Conservation (phyloP, 2,888 invertebrate species). For the Cybosia mesomella region DNA sequence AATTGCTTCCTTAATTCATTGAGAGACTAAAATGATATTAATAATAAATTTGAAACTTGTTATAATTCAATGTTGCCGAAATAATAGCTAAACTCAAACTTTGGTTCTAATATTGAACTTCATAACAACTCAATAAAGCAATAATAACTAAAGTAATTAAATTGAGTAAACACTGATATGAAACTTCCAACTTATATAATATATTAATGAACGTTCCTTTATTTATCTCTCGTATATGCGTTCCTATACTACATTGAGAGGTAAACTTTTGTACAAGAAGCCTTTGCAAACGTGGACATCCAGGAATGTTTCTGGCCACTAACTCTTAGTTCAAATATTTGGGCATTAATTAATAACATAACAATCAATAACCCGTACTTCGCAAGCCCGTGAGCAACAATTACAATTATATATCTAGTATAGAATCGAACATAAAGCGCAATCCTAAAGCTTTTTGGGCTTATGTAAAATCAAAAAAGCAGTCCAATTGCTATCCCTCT, state of each 20-base stretch:
- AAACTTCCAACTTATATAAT: background rate
- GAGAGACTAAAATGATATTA: background rate
- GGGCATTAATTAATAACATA: too few species aligned
- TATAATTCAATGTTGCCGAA: constrained; percentile 1
- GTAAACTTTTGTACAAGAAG: background rate
- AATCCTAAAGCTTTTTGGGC: too few species aligned
- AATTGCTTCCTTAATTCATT: background rate
- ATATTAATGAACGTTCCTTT: background rate
- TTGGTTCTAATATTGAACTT: constrained; percentile 4
- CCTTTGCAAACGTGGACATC: too few species aligned
- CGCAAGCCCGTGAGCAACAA: too few species aligned
- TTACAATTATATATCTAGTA: too few species aligned
- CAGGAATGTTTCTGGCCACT: too few species aligned
- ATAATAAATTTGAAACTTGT: background rate
- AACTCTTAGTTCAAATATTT: too few species aligned
- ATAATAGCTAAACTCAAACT: constrained; percentile 9
- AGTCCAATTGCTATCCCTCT: too few species aligned
- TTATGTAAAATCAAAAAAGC: too few species aligned
- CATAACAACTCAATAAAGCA: constrained; percentile 8
- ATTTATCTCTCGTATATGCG: background rate
- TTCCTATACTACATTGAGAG: too few species aligned
- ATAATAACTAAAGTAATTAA: constrained; percentile 12
- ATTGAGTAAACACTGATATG: constrained; percentile 1
- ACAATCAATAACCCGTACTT: too few species aligned
- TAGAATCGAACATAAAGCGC: too few species aligned